These are phyloP conservation scores for Athetis lepigone DNA, from an alignment of 2,888 invertebrate species.

Conservation along the genomic window DNA sequence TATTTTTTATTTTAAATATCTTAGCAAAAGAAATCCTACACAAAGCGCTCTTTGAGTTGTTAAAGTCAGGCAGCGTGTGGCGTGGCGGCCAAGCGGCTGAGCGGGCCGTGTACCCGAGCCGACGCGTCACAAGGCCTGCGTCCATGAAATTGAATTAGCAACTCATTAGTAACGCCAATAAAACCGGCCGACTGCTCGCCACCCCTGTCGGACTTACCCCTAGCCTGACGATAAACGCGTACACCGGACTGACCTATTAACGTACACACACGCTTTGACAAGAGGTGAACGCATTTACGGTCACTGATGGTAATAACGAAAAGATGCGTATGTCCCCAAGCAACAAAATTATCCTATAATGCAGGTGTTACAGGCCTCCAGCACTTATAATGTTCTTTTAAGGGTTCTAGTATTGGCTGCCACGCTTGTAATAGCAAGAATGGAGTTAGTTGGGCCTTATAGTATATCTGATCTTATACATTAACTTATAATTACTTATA, in stretches of 20 bases:
- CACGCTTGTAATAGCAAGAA: too few species aligned
- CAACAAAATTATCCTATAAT: neutral
- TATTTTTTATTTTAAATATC: too few species aligned
- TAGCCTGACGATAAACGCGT: slow-evolving; percentile 57
- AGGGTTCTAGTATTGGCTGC: too few species aligned
- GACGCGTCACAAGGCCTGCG: slow-evolving; percentile 73
- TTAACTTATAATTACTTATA: too few species aligned
- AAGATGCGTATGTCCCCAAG: neutral
- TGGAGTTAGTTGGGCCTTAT: too few species aligned
- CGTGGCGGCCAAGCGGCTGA: slow-evolving; percentile 46
- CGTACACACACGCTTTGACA: slow-evolving; percentile 37
- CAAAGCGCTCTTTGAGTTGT: slow-evolving; percentile 33
- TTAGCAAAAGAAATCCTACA: slow-evolving; percentile 19
- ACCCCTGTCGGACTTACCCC: slow-evolving; percentile 58
- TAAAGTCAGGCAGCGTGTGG: slow-evolving; percentile 23
- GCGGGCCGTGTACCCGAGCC: slow-evolving; percentile 20
- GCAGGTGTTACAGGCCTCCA: too few species aligned
- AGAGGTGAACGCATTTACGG: slow-evolving; percentile 55
- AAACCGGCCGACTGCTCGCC: slow-evolving; percentile 80
- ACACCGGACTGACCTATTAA: slow-evolving; percentile 43
- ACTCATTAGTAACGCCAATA: slow-evolving; percentile 90
- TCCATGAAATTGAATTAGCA: slow-evolving; percentile 90
- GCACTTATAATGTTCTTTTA: too few species aligned
- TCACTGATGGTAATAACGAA: slow-evolving; percentile 29
- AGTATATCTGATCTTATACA: too few species aligned